Evolutionary conservation across 2,888 invertebrate genomes (phyloP).

Genomic region (Pelosia muscerda): DNA sequence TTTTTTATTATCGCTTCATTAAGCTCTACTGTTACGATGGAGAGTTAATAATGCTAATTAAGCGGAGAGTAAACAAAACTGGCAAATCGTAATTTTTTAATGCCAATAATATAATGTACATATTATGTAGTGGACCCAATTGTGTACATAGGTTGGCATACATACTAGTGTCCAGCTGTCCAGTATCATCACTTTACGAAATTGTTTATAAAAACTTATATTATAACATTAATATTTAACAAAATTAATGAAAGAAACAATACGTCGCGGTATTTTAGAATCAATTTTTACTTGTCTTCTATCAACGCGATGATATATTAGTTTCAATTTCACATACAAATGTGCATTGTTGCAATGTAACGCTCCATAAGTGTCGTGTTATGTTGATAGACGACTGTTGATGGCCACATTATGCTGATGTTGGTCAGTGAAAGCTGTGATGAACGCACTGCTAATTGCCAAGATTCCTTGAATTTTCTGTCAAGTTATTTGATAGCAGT

Average conservation of each 20-base stretch:
- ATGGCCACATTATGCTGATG: constrained; percentile 61
- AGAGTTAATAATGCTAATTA: too few species aligned
- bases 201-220: not conserved
- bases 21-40: too few species aligned
- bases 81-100: too few species aligned
- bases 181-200: not conserved
- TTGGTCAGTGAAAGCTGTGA: constrained; percentile 52
- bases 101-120: too few species aligned
- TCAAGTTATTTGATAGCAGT: constrained; percentile 47
- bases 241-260: not conserved
- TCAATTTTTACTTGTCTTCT: not conserved
- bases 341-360: constrained; percentile 39
- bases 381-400: constrained; percentile 50
- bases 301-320: not conserved
- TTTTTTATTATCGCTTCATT: too few species aligned
- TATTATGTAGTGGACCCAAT: too few species aligned
- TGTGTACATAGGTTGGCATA: too few species aligned
- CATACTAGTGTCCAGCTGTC: too few species aligned
- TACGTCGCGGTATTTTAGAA: not conserved
- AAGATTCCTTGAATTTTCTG: constrained; percentile 50
- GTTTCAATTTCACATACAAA: constrained; percentile 40
- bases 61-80: too few species aligned
- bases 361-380: constrained; percentile 52
- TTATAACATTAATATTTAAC: not conserved
- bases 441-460: constrained; percentile 51